phyloP scores from a whole-genome alignment of 2,113 vertebrate species.

The Thymallus thymallus region DNA sequence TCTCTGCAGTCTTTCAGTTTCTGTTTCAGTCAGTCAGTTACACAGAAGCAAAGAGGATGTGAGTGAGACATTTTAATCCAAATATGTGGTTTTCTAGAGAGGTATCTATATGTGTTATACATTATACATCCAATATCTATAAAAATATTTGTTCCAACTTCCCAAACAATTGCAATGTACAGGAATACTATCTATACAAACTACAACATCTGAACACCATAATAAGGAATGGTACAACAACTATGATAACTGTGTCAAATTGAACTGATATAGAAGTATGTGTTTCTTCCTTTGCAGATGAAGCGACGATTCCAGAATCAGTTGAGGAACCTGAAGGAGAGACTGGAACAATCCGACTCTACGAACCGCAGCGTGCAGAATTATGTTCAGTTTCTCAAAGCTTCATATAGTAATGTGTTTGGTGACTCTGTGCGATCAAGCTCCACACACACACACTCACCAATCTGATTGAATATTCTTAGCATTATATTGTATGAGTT shows the following conservation, averaged over 20 bases:
- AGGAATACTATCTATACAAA: no score
- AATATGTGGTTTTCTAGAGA: background rate
- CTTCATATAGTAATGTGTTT: slow-evolving; percentile 88
- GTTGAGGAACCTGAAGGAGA: slow-evolving; percentile 87
- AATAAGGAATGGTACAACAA: no score
- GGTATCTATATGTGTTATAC: no score
- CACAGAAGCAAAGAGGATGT: slow-evolving; percentile 85
- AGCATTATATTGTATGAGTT: background rate
- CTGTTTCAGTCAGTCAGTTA: slow-evolving; percentile 84
- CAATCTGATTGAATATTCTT: slow-evolving; percentile 42
- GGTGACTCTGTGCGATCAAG: slow-evolving; percentile 77
- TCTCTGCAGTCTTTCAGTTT: no score
- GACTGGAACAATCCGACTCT: slow-evolving; percentile 89
- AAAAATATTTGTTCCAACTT: no score
- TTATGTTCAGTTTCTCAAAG: slow-evolving; percentile 94
- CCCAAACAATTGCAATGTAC: no score
- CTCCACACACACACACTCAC: slow-evolving; percentile 71
- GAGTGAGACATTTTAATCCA: slow-evolving; percentile 36
- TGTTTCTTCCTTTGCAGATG: slow-evolving; percentile 61
- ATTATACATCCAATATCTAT: no score
- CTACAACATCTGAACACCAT: no score
- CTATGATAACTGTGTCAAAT: no score
- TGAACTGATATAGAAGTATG: no score
- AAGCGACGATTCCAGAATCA: slow-evolving; percentile 82
- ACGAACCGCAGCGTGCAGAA: slow-evolving; percentile 94